Conservation (phyloP, 1,140 invertebrate genomes). For the Triops cancriformis region DNA sequence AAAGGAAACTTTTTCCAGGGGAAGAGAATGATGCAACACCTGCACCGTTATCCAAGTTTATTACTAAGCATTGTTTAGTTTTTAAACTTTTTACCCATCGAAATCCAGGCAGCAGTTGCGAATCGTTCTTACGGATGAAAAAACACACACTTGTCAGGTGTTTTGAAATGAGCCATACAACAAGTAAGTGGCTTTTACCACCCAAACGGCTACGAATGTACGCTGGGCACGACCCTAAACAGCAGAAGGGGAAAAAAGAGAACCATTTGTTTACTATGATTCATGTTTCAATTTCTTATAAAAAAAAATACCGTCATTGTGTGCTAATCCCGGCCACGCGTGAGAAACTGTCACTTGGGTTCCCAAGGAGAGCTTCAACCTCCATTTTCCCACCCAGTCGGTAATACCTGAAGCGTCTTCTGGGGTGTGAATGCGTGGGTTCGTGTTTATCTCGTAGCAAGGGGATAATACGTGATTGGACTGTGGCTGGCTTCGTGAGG, state of each 20-base stretch:
- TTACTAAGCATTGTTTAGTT: too few relatives aligned
- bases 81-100: too few relatives aligned
- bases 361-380: too few relatives aligned
- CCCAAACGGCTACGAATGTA: too few relatives aligned
- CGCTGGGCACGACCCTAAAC: neutral
- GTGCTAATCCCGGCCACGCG: neutral
- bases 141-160: slow-evolving; percentile 2
- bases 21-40: too few relatives aligned
- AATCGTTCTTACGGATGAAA: neutral
- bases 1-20: too few relatives aligned
- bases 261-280: neutral
- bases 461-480: neutral
- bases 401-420: neutral
- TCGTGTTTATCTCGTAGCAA: neutral
- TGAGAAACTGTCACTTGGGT: neutral
- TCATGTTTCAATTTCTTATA: neutral
- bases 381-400: neutral
- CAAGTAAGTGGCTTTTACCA: neutral
- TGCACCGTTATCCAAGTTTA: too few relatives aligned
- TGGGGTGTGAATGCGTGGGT: neutral
- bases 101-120: neutral
- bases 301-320: neutral
- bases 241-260: neutral
- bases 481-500: neutral
- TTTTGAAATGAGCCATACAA: neutral